Percentiles rank a stretch among this genome's conserved stretches.
phyloP scores from a whole-genome alignment of 2,797 vertebrate species.

The Meriones psammophilus region DNA sequence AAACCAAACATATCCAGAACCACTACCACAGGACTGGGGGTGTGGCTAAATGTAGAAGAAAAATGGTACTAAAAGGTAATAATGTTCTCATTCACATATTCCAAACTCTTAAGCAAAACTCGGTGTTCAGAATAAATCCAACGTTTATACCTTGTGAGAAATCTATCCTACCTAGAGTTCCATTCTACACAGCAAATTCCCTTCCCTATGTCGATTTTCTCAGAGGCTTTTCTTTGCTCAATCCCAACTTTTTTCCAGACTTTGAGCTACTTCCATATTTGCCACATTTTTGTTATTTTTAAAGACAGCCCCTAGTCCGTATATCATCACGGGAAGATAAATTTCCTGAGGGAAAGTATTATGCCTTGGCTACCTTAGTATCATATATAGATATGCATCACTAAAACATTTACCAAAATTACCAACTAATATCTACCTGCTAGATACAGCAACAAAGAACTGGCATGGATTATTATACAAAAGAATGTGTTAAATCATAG shows the following conservation, averaged over 20 bases:
- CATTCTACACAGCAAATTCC: slow-evolving; percentile 6
- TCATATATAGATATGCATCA: slow-evolving; percentile 19
- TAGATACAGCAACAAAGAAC: slow-evolving; percentile 50
- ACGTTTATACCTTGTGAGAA: slow-evolving; percentile 42
- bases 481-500: slow-evolving; percentile 29
- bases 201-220: slow-evolving; percentile 28
- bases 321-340: slow-evolving; percentile 23
- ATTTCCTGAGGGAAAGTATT: slow-evolving; percentile 36
- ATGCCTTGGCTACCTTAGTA: slow-evolving; percentile 49
- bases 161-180: background rate
- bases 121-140: background rate
- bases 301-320: background rate
- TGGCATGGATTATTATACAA: slow-evolving; percentile 20
- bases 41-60: background rate
- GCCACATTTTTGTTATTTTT: slow-evolving; percentile 36
- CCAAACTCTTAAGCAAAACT: slow-evolving; percentile 38
- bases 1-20: background rate
- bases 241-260: background rate
- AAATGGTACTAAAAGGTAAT: background rate
- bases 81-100: slow-evolving; percentile 44
- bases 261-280: background rate
- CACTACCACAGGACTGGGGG: background rate
- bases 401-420: slow-evolving; percentile 50
- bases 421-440: slow-evolving; percentile 45
- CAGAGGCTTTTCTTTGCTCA: slow-evolving; percentile 58